phyloP scores from a whole-genome alignment of 2,797 vertebrate genomes.

The Kryptolebias ocellatus region DNA sequence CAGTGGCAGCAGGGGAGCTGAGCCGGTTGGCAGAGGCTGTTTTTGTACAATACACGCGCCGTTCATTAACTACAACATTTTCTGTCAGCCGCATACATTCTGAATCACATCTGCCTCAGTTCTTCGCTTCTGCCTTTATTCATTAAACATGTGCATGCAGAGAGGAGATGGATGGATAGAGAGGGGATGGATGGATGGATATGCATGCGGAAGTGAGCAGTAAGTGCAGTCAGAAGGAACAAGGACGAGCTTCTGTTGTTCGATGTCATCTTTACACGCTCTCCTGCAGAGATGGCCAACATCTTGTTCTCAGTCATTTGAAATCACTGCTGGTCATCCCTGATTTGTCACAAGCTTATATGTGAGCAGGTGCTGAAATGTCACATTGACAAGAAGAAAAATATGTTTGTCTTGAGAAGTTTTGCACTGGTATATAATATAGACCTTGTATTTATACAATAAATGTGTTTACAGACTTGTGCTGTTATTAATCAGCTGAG shows the following conservation, averaged over 20 bases:
- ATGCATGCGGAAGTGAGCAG: conserved; percentile 21
- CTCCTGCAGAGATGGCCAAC: conserved; percentile 27
- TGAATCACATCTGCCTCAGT: conserved; percentile 40
- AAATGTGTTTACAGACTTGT: no score
- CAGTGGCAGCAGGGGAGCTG: conserved; percentile 35
- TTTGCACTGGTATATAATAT: no score
- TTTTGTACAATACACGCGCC: conserved; percentile 1
- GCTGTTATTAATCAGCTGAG: background rate
- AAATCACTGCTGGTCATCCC: background rate
- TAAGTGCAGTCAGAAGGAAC: conserved; percentile 10
- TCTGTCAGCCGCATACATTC: background rate
- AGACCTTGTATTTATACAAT: no score
- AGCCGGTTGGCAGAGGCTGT: conserved; percentile 8
- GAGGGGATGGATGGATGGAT: conserved; percentile 15
- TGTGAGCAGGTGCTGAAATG: no score
- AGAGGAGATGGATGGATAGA: conserved; percentile 25
- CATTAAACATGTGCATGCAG: conserved; percentile 45
- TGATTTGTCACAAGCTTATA: no score
- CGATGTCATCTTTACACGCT: conserved; percentile 15
- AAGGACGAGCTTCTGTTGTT: conserved; percentile 37
- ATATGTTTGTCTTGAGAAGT: no score
- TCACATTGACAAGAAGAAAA: no score
- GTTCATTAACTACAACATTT: conserved; percentile 15
- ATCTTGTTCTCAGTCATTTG: conserved; percentile 12
- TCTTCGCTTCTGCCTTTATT: conserved; percentile 36